Evolutionary conservation across 1,140 invertebrate species (phyloP), one percentile per base, ranked within the genome.

Genomic region (Drosophila punjabiensis): DNA sequence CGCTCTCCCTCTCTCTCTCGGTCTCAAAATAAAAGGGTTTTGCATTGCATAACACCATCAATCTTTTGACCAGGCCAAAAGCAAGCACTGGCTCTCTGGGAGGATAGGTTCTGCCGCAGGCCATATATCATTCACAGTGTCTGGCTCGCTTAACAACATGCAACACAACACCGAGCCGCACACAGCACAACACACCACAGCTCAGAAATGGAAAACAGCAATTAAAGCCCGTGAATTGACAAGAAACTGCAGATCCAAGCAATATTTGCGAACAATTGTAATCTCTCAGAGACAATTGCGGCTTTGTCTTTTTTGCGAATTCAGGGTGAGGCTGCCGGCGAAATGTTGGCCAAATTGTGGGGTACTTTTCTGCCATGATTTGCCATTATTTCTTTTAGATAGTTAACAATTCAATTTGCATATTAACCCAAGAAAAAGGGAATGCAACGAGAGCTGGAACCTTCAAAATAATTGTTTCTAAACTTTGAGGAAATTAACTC

Each of bases 211-310:
- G 30, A 67, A 55, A 65, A 69, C 65, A 69, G 85, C 82, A 89
- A 89, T 89, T 89, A 89, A 89, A 90, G 66, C 74, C 68, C 45
- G 79, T 89, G 86, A 89, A 90, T 89, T 89, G 86, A 90, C 86
- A 89, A 89, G 70, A 89, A 91, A 90, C 76, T 71, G 82, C 81
- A 48, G 70, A 52, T 58, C 70, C 65, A 65, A 66, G 67, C 73
- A 60, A 77, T 84, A 81, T 88, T 62, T 65, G 56, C 69, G 45
- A 74, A 67, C 67, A 55, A 80, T 79, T 79, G 68, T 76, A 50
- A 76, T 76, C 45, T 55, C 16, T 37, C 28, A 66, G 71, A 75
- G 43, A 76, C 74, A 76, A 76, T 76, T 76, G 74, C 52, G 35
- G 43, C 56, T 73, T 73, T 74, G 69, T 74, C 52, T 53, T 53